Evolutionary conservation across 23 tunicate genomes (phyloP).

Genomic region (Ciona savignyi): DNA sequence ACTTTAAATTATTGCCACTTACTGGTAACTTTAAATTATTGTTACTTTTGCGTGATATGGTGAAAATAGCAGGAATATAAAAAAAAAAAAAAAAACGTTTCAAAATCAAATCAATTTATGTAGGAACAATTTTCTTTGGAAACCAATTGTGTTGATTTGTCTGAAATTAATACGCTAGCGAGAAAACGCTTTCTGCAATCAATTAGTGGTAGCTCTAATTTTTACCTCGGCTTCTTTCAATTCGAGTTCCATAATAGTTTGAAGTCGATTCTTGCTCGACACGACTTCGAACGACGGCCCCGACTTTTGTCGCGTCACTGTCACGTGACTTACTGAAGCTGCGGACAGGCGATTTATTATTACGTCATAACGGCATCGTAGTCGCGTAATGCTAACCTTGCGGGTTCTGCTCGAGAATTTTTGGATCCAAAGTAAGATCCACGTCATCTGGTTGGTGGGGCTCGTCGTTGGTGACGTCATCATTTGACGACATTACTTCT

Average conservation of each 20-base stretch:
- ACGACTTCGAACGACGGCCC: conserved; percentile 27
- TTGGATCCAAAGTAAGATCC: not conserved
- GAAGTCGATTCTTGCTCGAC: conserved; percentile 45
- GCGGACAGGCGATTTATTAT: not conserved
- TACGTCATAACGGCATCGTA: not conserved
- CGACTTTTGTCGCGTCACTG: conserved; percentile 16
- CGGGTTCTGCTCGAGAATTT: not conserved
- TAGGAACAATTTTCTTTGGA: not conserved
- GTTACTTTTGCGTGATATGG: too few species aligned
- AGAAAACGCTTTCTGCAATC: not conserved
- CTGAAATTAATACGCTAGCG: too few species aligned
- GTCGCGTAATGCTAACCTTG: not conserved
- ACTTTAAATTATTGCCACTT: too few species aligned
- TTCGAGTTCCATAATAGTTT: conserved; percentile 41
- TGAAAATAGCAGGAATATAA: too few species aligned
- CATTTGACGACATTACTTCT: too few species aligned
- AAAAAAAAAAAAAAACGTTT: not conserved
- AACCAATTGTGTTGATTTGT: too few species aligned
- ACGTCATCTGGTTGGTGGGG: not conserved
- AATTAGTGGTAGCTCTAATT: not conserved
- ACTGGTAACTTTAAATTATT: too few species aligned
- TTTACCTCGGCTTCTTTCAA: conserved; percentile 49
- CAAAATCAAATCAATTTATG: not conserved
- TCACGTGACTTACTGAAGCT: conserved; percentile 8
- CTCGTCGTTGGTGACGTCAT: not conserved